Evolutionary conservation across 2,113 vertebrate genomes (phyloP), one percentile per base, ranked within the genome.

Genomic region (Scartelaos histophorus): DNA sequence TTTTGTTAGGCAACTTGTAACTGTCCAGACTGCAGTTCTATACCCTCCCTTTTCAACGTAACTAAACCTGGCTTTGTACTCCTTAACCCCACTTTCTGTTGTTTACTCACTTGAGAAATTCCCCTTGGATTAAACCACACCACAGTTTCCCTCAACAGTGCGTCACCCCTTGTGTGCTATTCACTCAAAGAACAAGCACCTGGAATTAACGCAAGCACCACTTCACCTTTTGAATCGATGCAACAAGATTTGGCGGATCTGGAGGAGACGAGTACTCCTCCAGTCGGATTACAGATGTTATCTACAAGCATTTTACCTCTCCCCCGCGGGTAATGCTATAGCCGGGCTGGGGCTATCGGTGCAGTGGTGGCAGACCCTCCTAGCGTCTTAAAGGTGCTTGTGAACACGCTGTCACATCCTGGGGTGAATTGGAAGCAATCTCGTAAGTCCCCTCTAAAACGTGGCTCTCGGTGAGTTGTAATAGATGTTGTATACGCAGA

Each of bases 201-300:
- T 70, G 53, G 80, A 89, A 90, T 90, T 80, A 90, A 87, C 68
- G 65, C 49, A 69, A 84, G 85, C 34, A 71, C 75, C 83, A 76
- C 86, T 89, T 79, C 64, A 81, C 75, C 43, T 19, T 61, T 53
- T 51, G 75, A 89, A 87, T 92, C 84, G 74, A 87, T 87, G 73
- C 83, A 73, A 7, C 35, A 47, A 85, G 76, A 90, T 86, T 88
- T 83, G 76, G 76, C 81, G 80, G 64, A 82, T 84, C 81, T 81
- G 51, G 75, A 76, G 69, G 73, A 88, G 84, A 81, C 83, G 49
- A 88, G 85, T 13, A 85, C 62, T 69, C 34, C 57, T 76, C 71
- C 82, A 79, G 80, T 77, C 82, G 78, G 45, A 76, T 76, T 72
- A 76, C 77, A 61, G 64, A 75, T 85, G 86, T 83, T 81, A 82